Base-by-base conservation (phyloP, 1,140 invertebrate species). In the Contarinia nasturtii region DNA sequence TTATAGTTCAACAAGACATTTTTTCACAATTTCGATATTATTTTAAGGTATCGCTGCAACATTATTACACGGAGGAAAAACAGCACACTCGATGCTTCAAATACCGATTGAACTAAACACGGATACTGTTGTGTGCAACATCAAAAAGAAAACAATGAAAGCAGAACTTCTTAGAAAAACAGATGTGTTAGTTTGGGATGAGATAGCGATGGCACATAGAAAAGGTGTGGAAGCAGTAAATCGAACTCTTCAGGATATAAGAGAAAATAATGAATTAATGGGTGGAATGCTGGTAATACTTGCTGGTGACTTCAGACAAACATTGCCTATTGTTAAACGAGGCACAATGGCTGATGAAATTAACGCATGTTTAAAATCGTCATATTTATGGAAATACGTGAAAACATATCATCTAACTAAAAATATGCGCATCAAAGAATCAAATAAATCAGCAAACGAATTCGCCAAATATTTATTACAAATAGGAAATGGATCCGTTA, bases 21-120 rank as follows among this genome's bases (percentile, higher is more conserved):
- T 27, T 55, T 55, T 19, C 51, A 40, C 17, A 36, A 8, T 36
- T 36, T 8, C 34, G 8, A 10, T 36, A 36, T 36, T n/a, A 36
- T 36, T n/a, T n/a, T n/a, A n/a, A 36, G 71, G 68, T 46, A 72
- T 76, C 44, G 70, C 71, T 19, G 67, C 70, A 20, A 72, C 66
- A 27, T 56, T 73, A 18, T 48, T 74, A 43, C 44, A 57, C 46
- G 62, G 63, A 53, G 72, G 70, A n/a, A 49, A 60, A 55, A 76
- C 70, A 27, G 64, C 64, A 42, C 68, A 74, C 61, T 69, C 60
- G 10, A 58, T 60, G 44, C 65, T 75, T 10, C 49, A 53, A 42
- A 45, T 51, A 37, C 50, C 45, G 44, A n/a, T n/a, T n/a, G n/a
- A n/a, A n/a, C n/a, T n/a, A n/a, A n/a, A n/a, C n/a, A n/a, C n/a